Conservation (phyloP, 2,113 vertebrate species). For the Marmota monax region DNA sequence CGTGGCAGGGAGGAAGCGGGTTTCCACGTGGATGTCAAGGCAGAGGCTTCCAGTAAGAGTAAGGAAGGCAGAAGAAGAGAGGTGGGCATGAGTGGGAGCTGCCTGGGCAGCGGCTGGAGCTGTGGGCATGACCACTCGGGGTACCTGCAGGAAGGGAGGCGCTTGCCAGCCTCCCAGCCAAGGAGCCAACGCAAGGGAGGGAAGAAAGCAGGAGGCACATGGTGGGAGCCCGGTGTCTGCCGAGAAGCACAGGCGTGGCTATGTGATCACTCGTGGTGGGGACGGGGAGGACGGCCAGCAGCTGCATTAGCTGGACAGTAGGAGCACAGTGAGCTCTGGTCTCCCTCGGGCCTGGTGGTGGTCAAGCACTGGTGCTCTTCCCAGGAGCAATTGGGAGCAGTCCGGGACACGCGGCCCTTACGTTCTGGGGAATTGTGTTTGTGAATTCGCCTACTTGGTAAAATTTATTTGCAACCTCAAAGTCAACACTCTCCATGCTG, state of each 20-base stretch:
- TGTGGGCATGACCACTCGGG: rapidly evolving
- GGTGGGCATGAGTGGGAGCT: not conserved
- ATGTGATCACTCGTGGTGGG: too few species aligned
- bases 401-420: rapidly evolving
- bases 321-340: rapidly evolving
- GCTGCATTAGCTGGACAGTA: too few species aligned
- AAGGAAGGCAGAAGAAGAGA: not conserved
- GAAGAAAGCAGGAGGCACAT: too few species aligned
- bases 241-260: too few species aligned
- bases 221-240: too few species aligned
- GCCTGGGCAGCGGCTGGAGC: not conserved
- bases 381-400: rapidly evolving
- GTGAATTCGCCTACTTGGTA: not conserved
- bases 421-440: rapidly evolving
- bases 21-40: not conserved
- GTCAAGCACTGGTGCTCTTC: not conserved
- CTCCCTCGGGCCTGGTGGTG: too few species aligned
- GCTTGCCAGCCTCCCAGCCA: too few species aligned
- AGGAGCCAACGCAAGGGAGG: too few species aligned
- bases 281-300: too few species aligned
- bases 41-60: not conserved
- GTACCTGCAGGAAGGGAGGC: rapidly evolving
- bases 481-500: not conserved
- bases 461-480: too few species aligned
- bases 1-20: rapidly evolving